Base-by-base conservation (phyloP, 1,140 invertebrate species). In the Drosophila triauraria region DNA sequence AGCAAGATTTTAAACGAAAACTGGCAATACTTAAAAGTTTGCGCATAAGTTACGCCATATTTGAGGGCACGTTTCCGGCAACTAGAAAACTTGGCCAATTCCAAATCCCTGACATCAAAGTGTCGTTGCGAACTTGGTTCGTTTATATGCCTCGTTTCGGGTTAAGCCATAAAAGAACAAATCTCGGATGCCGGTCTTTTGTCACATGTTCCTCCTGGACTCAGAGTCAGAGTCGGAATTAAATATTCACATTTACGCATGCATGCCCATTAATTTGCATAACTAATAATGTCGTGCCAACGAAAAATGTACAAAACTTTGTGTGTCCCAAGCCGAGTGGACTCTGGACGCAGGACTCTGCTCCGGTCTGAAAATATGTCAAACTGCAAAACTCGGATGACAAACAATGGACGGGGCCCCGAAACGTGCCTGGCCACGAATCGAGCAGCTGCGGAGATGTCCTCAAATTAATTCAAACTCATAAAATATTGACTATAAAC, bases 391-490 rank as follows among this genome's bases (percentile, higher is more conserved):
- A 84, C 72, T 88, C 72, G 50, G 56, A 83, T 75, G 74, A 79
- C 80, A 90, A 78, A 78, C 67, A 77, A 83, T 80, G 71, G 71
- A 72, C 50, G 67, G 69, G 48, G 38, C 20, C 75, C 75, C 40
- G 63, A 35, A 70, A 69, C 63, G 75, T 63, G 58, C 57, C 42
- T 20, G 48, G 58, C 48, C 40, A 75, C 48, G 38, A 40, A 57
- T 68, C 60, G 58, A 67, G 43, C 82, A 86, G 82, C 83, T 87
- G 83, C 85, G 50, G 60, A 81, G 77, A 81, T 84, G 78, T 84
- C 80, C 82, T 76, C 70, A 84, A 90, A 90, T 90, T 90, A 90
- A 90, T 90, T 90, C 86, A 80, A 79, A 82, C 85, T 90, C 78
- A 86, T 90, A 82, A 90, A 90, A 90, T 90, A 90, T 90, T 90